These are phyloP conservation scores for Dermochelys coriacea DNA, from an alignment of 2,797 vertebrate genomes.

Conservation along the genomic window DNA sequence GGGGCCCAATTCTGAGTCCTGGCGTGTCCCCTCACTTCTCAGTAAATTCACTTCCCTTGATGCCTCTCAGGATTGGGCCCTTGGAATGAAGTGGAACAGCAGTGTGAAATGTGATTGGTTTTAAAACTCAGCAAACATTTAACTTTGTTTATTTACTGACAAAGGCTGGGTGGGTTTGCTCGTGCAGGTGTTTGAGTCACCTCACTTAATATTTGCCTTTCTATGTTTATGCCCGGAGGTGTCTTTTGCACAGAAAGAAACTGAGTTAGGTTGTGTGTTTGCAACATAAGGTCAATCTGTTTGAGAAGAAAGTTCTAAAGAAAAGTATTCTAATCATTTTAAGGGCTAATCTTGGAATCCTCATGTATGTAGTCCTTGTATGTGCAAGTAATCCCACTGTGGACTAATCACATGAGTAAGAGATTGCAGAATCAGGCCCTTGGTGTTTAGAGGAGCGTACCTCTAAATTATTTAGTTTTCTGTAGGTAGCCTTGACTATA, in stretches of 20 bases:
- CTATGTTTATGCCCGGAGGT: constrained; percentile 35
- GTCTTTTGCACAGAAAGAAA: constrained; percentile 10
- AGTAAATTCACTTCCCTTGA: background rate
- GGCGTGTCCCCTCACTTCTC: background rate
- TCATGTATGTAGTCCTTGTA: background rate
- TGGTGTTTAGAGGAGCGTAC: background rate
- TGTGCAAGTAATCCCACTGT: background rate
- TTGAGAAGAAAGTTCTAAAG: background rate
- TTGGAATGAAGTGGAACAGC: constrained; percentile 45
- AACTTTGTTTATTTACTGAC: constrained; percentile 64
- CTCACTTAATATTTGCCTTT: constrained; percentile 58
- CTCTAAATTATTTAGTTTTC: background rate
- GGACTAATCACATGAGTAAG: background rate
- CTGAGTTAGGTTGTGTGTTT: background rate
- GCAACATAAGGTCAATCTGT: background rate
- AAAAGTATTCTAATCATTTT: background rate
- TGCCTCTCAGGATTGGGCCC: background rate
- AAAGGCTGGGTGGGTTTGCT: constrained; percentile 53
- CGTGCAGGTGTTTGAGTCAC: constrained; percentile 38
- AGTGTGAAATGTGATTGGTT: constrained; percentile 57
- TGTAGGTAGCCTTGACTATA: background rate
- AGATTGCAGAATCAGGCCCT: background rate
- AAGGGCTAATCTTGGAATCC: background rate
- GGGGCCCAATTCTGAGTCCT: background rate
- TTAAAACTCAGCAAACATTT: constrained; percentile 67